Conservation (phyloP, 2,113 vertebrate species). For the Xerus inauris region DNA sequence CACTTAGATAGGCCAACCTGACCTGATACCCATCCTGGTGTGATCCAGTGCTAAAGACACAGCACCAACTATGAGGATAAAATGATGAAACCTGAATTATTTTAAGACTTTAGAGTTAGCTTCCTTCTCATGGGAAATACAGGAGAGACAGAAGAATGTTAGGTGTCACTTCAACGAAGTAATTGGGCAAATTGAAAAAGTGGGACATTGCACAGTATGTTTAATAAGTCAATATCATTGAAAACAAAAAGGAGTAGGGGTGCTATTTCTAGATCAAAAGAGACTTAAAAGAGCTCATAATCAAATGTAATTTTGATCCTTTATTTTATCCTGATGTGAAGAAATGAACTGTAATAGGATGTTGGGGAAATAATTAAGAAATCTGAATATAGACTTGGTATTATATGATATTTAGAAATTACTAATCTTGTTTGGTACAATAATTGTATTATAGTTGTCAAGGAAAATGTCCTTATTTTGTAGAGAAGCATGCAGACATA, state of each 20-base stretch:
- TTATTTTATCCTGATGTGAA: neutral
- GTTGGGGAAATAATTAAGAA: conserved; percentile 27
- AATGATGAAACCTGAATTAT: neutral
- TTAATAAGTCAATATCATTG: neutral
- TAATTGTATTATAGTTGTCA: neutral
- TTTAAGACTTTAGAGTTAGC: neutral
- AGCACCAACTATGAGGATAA: neutral
- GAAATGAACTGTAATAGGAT: neutral
- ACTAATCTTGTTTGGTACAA: neutral
- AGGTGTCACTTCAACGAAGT: neutral
- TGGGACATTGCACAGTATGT: neutral
- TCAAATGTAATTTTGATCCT: neutral
- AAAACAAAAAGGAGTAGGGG: neutral
- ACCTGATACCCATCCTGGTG: neutral
- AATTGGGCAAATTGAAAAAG: conserved; percentile 11
- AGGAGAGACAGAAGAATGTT: neutral
- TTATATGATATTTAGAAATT: conserved; percentile 21
- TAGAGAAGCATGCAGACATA: neutral
- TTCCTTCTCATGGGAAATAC: neutral
- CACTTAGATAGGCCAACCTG: neutral
- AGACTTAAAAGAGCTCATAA: conserved; percentile 15
- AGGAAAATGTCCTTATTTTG: conserved; percentile 40
- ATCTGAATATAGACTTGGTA: neutral
- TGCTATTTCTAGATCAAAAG: neutral
- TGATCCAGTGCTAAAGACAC: neutral